Percentiles rank a stretch among this genome's conserved stretches.
These are phyloP conservation scores for Pandion haliaetus DNA, from an alignment of 2,113 vertebrate species.

Conservation along the genomic window DNA sequence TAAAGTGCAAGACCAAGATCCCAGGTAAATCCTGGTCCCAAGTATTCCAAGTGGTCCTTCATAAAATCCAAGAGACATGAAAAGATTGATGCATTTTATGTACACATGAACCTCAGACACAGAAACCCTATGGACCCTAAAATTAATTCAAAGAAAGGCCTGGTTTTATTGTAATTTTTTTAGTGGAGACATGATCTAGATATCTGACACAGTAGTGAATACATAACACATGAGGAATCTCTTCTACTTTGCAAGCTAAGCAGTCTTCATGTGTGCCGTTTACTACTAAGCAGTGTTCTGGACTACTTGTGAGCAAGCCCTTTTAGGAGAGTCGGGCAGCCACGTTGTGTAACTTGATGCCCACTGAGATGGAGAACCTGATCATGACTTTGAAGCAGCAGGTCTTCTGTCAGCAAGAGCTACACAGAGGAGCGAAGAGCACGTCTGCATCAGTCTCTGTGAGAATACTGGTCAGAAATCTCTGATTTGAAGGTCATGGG, in stretches of 20 bases:
- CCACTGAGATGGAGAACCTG: not conserved
- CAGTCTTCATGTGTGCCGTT: not conserved
- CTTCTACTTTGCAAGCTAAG: not conserved
- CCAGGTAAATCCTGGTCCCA: not conserved
- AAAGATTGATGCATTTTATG: not conserved
- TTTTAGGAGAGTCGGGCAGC: not conserved
- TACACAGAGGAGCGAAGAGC: not conserved
- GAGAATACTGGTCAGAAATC: not conserved
- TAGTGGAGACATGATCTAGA: not conserved
- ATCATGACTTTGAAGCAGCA: not conserved
- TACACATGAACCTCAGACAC: not conserved
- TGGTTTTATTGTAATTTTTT: not conserved
- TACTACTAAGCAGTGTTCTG: not conserved
- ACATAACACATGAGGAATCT: not conserved
- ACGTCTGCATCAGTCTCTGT: not conserved
- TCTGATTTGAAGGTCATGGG: not conserved
- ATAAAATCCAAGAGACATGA: not conserved
- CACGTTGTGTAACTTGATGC: rapidly evolving
- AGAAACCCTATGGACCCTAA: not conserved
- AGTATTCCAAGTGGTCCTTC: not conserved
- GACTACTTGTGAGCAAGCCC: not conserved
- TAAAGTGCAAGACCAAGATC: too few species aligned
- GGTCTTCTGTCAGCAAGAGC: not conserved
- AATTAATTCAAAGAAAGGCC: not conserved
- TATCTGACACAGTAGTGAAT: not conserved